A percentile compares a stretch with the other conserved stretches of the same genome.
Evolutionary conservation across 2,888 invertebrate genomes (phyloP).

Genomic region (Patella caerulea): DNA sequence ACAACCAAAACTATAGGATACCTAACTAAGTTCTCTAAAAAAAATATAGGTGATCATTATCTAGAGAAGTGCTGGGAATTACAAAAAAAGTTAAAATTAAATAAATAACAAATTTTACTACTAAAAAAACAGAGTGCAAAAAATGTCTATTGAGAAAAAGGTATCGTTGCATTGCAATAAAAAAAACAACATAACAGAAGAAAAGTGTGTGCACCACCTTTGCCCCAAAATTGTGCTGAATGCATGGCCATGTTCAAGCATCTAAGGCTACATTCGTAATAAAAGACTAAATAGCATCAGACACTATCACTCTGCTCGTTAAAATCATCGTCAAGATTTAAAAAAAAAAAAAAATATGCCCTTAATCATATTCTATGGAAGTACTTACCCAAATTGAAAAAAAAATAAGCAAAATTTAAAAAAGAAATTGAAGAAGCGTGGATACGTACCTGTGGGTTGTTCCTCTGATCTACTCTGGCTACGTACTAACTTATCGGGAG

Average conservation of each 20-base stretch:
- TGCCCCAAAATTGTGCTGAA: background rate
- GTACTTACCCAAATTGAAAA: background rate
- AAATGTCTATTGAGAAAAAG: conserved; percentile 3
- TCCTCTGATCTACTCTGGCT: conserved; percentile 68
- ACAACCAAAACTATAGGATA: conserved; percentile 7
- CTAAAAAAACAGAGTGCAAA: conserved; percentile 4
- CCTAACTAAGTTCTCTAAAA: background rate
- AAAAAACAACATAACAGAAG: background rate
- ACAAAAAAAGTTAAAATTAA: background rate
- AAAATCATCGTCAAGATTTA: background rate
- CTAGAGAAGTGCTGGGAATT: conserved; percentile 8
- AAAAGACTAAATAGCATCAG: background rate
- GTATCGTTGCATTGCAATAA: conserved; percentile 1
- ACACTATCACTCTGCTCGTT: background rate
- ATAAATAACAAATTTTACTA: background rate
- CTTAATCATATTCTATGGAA: conserved; percentile 1
- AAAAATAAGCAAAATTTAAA: conserved; percentile 2
- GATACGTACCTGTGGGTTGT: conserved; percentile 29
- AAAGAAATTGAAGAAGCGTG: background rate
- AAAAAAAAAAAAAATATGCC: background rate
- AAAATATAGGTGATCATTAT: conserved; percentile 1
- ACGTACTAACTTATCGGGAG: conserved; percentile 96
- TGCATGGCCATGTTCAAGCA: conserved; percentile 1
- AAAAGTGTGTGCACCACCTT: background rate
- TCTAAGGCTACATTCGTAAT: background rate